Conservation (phyloP, 2,113 vertebrate species). For the Hemichromis elongatus region DNA sequence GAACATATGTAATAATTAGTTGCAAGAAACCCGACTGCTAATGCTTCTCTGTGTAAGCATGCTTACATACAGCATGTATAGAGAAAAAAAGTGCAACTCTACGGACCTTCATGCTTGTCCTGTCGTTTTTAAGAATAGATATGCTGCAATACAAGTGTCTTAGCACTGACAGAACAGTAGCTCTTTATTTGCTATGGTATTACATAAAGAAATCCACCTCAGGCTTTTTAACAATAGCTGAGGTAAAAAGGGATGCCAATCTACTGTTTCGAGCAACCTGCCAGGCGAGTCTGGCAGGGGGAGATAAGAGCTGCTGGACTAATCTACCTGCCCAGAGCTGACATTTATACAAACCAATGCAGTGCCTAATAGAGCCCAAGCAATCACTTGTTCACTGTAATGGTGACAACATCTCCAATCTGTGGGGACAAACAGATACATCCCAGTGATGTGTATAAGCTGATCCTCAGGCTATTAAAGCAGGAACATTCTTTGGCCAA, state of each 20-base stretch:
- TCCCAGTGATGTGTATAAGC: not conserved
- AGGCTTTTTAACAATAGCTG: not conserved
- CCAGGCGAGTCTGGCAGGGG: constrained; percentile 33
- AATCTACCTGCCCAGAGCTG: constrained; percentile 6
- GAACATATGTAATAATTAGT: not conserved
- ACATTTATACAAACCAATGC: not conserved
- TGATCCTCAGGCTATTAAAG: not conserved
- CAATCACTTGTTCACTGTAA: not conserved
- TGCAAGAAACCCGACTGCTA: not conserved
- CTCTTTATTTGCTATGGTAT: not conserved
- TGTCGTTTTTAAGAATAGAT: not conserved
- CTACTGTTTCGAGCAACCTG: constrained; percentile 11
- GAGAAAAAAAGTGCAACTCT: not conserved
- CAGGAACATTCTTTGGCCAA: not conserved
- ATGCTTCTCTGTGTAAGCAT: not conserved
- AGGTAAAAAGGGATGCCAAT: constrained; percentile 11
- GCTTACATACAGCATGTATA: not conserved
- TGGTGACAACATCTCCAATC: not conserved
- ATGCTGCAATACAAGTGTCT: not conserved
- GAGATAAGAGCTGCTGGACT: constrained; percentile 36
- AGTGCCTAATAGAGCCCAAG: constrained; percentile 5
- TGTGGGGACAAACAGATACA: not conserved
- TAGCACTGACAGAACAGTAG: not conserved
- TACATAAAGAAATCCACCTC: not conserved
- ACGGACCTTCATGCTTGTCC: not conserved